phyloP scores from a whole-genome alignment of 2,113 vertebrate genomes.

The Cinclus mexicanus region DNA sequence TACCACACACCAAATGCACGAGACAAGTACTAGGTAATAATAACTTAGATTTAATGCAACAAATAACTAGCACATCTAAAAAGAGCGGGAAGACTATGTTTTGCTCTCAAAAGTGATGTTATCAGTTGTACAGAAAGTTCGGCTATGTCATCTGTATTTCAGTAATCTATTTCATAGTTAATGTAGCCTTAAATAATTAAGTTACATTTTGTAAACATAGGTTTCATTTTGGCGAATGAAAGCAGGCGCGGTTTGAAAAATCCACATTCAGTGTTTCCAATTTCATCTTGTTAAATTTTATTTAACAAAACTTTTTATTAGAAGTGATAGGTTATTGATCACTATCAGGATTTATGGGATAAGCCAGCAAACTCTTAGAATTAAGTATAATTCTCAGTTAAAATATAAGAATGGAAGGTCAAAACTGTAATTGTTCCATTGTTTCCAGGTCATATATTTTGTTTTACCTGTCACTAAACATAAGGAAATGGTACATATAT shows the following conservation, averaged over 20 bases:
- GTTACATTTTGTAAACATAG: neutral
- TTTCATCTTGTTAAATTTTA: neutral
- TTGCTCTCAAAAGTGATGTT: neutral
- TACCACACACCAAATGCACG: neutral
- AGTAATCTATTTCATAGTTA: neutral
- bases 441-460: neutral
- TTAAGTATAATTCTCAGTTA: neutral
- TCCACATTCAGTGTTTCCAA: neutral
- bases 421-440: neutral
- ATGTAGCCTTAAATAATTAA: neutral
- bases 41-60: neutral
- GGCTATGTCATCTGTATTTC: neutral
- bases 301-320: neutral
- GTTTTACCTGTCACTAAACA: neutral
- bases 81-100: neutral
- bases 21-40: neutral
- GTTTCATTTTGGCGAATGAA: neutral
- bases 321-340: neutral
- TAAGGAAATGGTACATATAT: neutral
- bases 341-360: neutral
- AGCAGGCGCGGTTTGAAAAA: neutral
- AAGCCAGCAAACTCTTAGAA: neutral
- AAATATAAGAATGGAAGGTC: neutral
- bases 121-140: neutral
- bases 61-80: neutral